Evolutionary conservation across 2,113 vertebrate genomes (phyloP).

Genomic region (Lethenteron camtschaticum): DNA sequence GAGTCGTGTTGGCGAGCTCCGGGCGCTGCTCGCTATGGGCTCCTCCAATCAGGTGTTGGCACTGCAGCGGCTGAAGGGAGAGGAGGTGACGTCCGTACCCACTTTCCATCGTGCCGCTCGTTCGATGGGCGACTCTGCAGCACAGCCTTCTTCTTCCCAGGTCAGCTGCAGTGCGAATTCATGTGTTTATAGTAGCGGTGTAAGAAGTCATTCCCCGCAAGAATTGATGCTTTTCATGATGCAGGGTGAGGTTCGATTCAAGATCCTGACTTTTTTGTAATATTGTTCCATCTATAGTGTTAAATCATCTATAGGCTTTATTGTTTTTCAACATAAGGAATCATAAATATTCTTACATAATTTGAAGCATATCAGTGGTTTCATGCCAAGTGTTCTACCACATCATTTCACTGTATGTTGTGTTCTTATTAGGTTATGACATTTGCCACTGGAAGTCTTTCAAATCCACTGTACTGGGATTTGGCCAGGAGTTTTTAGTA

Average conservation of each 20-base stretch:
- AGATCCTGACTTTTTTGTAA: too few species aligned
- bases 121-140: slow-evolving; percentile 25
- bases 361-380: too few species aligned
- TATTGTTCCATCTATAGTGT: too few species aligned
- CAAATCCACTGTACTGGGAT: not conserved
- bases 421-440: not conserved
- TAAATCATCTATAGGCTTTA: too few species aligned
- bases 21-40: slow-evolving; percentile 64
- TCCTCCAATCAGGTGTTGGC: slow-evolving; percentile 42
- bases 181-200: not conserved
- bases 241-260: too few species aligned
- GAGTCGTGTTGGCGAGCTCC: slow-evolving; percentile 36
- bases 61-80: slow-evolving; percentile 40
- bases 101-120: slow-evolving; percentile 26
- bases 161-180: not conserved
- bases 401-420: too few species aligned
- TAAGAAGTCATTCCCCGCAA: not conserved
- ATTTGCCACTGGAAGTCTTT: not conserved
- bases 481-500: not conserved
- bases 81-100: slow-evolving; percentile 18
- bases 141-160: not conserved
- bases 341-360: too few species aligned
- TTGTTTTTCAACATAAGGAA: too few species aligned
- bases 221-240: not conserved
- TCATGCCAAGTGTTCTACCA: too few species aligned